Evolutionary conservation across 2,888 invertebrate genomes (phyloP), one percentile per base, ranked within the genome.

Genomic region (Ellobium chinense): DNA sequence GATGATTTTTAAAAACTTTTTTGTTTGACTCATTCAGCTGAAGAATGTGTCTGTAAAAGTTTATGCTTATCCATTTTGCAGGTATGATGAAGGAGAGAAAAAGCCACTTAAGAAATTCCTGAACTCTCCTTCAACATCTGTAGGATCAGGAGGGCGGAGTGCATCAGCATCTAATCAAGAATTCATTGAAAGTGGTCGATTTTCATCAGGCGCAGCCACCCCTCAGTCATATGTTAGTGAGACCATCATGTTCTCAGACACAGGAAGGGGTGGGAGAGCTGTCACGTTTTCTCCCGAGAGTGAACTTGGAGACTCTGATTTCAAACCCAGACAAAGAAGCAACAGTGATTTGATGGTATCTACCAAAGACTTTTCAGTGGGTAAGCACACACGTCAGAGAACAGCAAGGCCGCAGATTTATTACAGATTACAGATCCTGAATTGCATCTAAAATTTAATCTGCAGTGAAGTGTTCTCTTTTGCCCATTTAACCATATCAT

Each of bases 41-140:
- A n/a, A n/a, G n/a, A n/a, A n/a, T n/a, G n/a, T n/a, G n/a, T n/a
- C n/a, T n/a, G n/a, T n/a, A n/a, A n/a, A n/a, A n/a, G n/a, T n/a
- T n/a, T n/a, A n/a, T n/a, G n/a, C n/a, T n/a, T n/a, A n/a, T n/a
- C n/a, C n/a, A n/a, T n/a, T n/a, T 37, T 60, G 27, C 62, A 78
- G 78, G 54, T 78, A 78, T 72, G 78, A 78, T 46, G 70, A 78
- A 34, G 63, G 78, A 21, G 70, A 70, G 36, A 78, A 46, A 29
- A 69, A 39, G n/a, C 34, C 29, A 4, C 31, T 18, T 1, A 78
- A 63, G 36, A 78, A 46, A 54, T 24, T 70, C n/a, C 54, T 62
- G 24, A 39, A n/a, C 3, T 70, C 70, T 1, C 27, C 69, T 7
- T 58, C 70, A n/a, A 34, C 37, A 37, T 63, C 78, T 24, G 9